Base-by-base conservation (phyloP, 2,113 vertebrate species). In the Diglossa brunneiventris region DNA sequence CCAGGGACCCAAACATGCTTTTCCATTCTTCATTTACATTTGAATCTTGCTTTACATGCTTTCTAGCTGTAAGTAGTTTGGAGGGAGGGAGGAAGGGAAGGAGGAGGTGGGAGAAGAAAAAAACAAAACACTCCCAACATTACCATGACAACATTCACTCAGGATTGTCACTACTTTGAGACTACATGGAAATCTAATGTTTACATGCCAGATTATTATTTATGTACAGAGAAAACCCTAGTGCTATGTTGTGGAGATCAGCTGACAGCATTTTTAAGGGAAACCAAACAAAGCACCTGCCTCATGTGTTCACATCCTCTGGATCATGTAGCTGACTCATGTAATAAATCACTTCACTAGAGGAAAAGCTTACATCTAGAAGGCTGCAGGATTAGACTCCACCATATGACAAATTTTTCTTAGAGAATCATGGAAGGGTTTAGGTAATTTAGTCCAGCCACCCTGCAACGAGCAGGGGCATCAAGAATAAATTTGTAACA, bases 21-120 rank as follows among this genome's bases (percentile, higher is more conserved):
- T 99, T 99, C 99, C 99, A 99, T 97, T 99, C 99, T 96, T 99
- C 99, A 86, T 99, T 99, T 94, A 99, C 98, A 94, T 98, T 98
- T 26, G 99, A 98, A 96, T 99, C 99, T 97, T 99, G 99, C 95
- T 99, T 99, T 24, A 99, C 97, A 12, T 99, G 99, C 90, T 99
- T 99, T 97, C 99, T 98, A 64, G 99, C 99, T 99, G 81, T 26
- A 87, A 92, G 39, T 9, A 83, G 20, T 73, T 9, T 1, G 5
- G 46, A 78, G 6, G 10, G n/a, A 64, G 39, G 39, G 17, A 68
- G 4, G 14, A 12, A 73, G 8, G 23, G 39, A 58, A 6, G 22
- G 11, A 73, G 3, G 13, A 49, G 26, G n/a, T 15, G 8, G 6
- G n/a, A 22, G 4, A 8, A 81, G 31, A 55, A 53, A 73, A 15